phyloP scores from a whole-genome alignment of 2,797 vertebrate species.

The Geotrypetes seraphini region DNA sequence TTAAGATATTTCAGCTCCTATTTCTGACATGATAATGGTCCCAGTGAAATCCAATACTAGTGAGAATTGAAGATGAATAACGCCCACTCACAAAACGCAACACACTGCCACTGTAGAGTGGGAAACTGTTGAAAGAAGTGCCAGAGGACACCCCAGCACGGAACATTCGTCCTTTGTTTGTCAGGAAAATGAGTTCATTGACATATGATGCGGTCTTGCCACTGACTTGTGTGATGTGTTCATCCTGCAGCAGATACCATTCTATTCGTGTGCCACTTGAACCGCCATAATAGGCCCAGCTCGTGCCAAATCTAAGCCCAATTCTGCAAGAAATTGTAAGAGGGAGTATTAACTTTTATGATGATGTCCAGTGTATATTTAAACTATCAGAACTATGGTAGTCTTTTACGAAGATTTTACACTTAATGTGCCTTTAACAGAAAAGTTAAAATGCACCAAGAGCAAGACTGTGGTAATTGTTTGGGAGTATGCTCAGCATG shows the following conservation, averaged over 20 bases:
- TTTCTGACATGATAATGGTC: too few species aligned
- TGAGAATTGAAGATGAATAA: neutral
- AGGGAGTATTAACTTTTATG: too few species aligned
- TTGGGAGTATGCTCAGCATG: too few species aligned
- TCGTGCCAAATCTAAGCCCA: neutral
- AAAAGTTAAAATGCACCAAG: too few species aligned
- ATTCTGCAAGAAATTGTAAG: neutral
- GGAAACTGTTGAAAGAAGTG: neutral
- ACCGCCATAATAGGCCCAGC: neutral
- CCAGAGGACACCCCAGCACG: neutral
- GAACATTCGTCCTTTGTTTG: neutral
- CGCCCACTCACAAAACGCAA: neutral
- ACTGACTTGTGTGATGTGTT: neutral
- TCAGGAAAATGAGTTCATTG: neutral
- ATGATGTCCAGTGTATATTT: too few species aligned
- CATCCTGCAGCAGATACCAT: neutral
- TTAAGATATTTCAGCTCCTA: too few species aligned
- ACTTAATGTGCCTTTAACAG: too few species aligned
- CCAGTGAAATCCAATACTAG: neutral
- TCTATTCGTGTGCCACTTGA: accelerated
- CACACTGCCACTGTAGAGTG: neutral
- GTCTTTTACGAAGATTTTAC: too few species aligned
- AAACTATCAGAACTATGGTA: neutral
- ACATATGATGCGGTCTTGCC: neutral
- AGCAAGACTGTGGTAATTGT: too few species aligned